Percentiles rank a stretch among this genome's conserved stretches.
Evolutionary conservation across 1,140 invertebrate genomes (phyloP).

Genomic region (Rhynchophorus ferrugineus): DNA sequence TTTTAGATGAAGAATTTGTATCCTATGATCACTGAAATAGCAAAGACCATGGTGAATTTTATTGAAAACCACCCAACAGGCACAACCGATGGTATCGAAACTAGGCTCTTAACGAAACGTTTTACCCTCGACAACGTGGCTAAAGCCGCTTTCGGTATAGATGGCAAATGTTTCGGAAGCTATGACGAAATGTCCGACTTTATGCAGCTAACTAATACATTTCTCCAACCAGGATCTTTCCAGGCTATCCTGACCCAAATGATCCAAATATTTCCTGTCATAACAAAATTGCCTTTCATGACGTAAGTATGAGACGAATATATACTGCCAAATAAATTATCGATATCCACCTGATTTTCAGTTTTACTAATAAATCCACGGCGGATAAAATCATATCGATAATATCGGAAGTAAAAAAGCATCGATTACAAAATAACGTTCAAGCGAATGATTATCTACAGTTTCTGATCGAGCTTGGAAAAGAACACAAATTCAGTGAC

Average conservation of each 20-base stretch:
- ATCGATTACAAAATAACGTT: slow-evolving; percentile 10
- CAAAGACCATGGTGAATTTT: slow-evolving; percentile 22
- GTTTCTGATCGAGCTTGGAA: slow-evolving; percentile 7
- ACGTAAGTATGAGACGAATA: neutral
- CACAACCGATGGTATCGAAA: slow-evolving; percentile 15
- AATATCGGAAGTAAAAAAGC: neutral
- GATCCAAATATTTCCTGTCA: slow-evolving; percentile 3
- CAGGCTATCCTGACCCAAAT: neutral
- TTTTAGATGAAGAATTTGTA: slow-evolving; percentile 19
- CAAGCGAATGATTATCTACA: slow-evolving; percentile 16
- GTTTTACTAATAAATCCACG: neutral
- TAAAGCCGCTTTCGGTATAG: slow-evolving; percentile 23
- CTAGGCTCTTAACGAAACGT: slow-evolving; percentile 19
- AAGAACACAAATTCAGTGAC: slow-evolving; percentile 1
- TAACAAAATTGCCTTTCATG: neutral
- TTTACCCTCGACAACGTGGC: slow-evolving; percentile 28
- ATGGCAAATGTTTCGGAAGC: slow-evolving; percentile 19
- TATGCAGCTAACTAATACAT: slow-evolving; percentile 7
- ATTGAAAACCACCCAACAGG: slow-evolving; percentile 22
- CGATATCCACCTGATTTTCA: neutral
- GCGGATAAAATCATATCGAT: slow-evolving; percentile 1
- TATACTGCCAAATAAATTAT: neutral
- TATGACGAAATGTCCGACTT: slow-evolving; percentile 13
- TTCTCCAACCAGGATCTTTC: slow-evolving; percentile 5
- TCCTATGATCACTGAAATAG: slow-evolving; percentile 17